Percentiles rank a stretch among this genome's conserved stretches.
Conservation (phyloP, 1,140 invertebrate species). For the Leucophenga varia region DNA sequence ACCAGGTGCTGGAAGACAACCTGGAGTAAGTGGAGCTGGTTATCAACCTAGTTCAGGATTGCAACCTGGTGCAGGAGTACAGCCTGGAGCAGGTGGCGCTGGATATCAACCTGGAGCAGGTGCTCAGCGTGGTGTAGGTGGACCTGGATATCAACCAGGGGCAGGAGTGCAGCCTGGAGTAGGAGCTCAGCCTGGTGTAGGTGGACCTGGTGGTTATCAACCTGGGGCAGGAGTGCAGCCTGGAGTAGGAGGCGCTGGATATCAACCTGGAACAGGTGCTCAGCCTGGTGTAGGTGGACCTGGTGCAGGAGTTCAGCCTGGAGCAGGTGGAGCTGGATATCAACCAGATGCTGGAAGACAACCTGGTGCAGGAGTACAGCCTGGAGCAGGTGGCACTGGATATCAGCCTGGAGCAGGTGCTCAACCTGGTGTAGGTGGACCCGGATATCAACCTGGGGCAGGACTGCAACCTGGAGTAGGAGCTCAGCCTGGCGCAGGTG, state of each 20-base stretch:
- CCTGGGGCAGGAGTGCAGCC: slow-evolving; percentile 6
- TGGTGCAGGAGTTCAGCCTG: neutral
- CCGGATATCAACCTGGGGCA: neutral
- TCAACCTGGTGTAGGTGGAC: neutral
- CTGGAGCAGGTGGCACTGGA: slow-evolving; percentile 5
- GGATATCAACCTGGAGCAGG: slow-evolving; percentile 9
- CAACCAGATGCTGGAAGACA: no score
- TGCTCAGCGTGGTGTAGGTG: neutral
- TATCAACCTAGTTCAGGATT: neutral
- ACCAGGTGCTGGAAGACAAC: slow-evolving; percentile 3
- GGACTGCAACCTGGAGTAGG: neutral
- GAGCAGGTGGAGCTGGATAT: no score
- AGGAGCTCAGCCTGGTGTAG: neutral
- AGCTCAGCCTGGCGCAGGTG: no score
- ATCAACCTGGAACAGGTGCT: neutral
- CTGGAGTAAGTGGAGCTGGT: slow-evolving; percentile 5
- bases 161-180: neutral
- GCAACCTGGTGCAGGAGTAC: slow-evolving; percentile 6
- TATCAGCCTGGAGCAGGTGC: neutral
- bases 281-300: slow-evolving; percentile 4
- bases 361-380: neutral
- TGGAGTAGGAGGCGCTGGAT: neutral
- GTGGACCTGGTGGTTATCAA: slow-evolving; percentile 6
- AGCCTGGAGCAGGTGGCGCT: slow-evolving; percentile 3
- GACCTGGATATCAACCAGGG: neutral